Conservation (phyloP, 2,888 invertebrate species). For the Agrypnus murinus region DNA sequence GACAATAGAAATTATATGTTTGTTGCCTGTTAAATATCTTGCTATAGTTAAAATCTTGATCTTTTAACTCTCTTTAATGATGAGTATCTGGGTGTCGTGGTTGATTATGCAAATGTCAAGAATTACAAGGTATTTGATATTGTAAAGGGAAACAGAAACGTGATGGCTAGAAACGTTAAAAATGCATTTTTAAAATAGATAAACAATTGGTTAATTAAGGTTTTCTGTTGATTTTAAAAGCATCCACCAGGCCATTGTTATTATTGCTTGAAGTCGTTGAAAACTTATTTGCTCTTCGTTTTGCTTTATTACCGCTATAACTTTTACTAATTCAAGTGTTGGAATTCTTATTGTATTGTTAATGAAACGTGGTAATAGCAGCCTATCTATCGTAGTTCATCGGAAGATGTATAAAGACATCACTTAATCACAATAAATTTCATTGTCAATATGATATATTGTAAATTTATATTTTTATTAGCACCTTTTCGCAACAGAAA, state of each 20-base stretch:
- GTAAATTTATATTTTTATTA: conserved; percentile 18
- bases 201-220: neutral
- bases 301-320: conserved; percentile 30
- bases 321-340: conserved; percentile 32
- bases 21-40: conserved; percentile 17
- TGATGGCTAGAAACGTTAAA: too few relatives aligned
- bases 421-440: conserved; percentile 16
- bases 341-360: conserved; percentile 30
- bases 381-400: conserved; percentile 17
- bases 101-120: conserved; percentile 14
- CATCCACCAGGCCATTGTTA: neutral
- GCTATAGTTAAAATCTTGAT: conserved; percentile 17
- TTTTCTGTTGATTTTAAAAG: neutral
- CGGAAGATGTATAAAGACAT: conserved; percentile 8
- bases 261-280: neutral
- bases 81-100: neutral
- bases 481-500: neutral
- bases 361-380: conserved; percentile 27
- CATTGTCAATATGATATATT: conserved; percentile 22
- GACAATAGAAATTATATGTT: conserved; percentile 54
- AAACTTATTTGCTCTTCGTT: conserved; percentile 1
- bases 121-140: too few relatives aligned
- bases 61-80: conserved; percentile 5
- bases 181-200: too few relatives aligned
- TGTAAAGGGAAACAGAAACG: too few relatives aligned